These are phyloP conservation scores for Egretta garzetta DNA, from an alignment of 2,113 vertebrate genomes.

Conservation along the genomic window DNA sequence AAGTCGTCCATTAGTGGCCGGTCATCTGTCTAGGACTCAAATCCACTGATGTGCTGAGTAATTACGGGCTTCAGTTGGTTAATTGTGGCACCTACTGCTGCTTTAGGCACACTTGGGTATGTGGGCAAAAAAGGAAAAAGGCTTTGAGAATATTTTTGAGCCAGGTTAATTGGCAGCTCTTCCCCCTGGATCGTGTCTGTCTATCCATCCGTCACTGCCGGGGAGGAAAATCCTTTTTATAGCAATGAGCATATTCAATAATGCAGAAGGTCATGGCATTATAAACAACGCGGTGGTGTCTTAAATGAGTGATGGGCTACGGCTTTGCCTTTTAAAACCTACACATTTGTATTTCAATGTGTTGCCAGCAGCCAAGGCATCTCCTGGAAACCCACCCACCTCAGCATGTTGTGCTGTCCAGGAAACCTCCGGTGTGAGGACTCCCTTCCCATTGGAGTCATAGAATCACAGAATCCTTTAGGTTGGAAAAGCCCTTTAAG, in stretches of 20 bases:
- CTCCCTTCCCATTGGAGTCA: background rate
- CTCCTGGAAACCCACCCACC: background rate
- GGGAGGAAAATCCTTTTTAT: background rate
- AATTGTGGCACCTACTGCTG: background rate
- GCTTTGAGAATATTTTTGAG: background rate
- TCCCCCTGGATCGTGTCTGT: background rate
- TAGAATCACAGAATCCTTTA: too few species aligned
- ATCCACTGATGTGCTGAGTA: background rate
- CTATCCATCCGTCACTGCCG: background rate
- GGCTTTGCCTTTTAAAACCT: background rate
- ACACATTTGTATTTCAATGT: background rate
- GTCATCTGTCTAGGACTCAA: background rate
- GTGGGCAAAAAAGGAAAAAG: background rate
- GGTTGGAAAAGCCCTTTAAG: too few species aligned
- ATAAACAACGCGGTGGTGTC: rapidly evolving
- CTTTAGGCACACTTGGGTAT: background rate
- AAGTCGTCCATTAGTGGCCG: background rate
- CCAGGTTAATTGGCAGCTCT: background rate
- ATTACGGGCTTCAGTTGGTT: background rate
- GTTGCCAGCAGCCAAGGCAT: background rate
- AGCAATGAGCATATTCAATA: background rate
- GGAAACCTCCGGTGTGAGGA: background rate
- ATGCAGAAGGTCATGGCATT: background rate
- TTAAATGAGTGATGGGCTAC: background rate
- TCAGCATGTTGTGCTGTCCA: background rate